A percentile compares a stretch with the other conserved stretches of the same genome.
Evolutionary conservation across 2,888 invertebrate species (phyloP).

Genomic region (Nematopogon swammerdamellus): DNA sequence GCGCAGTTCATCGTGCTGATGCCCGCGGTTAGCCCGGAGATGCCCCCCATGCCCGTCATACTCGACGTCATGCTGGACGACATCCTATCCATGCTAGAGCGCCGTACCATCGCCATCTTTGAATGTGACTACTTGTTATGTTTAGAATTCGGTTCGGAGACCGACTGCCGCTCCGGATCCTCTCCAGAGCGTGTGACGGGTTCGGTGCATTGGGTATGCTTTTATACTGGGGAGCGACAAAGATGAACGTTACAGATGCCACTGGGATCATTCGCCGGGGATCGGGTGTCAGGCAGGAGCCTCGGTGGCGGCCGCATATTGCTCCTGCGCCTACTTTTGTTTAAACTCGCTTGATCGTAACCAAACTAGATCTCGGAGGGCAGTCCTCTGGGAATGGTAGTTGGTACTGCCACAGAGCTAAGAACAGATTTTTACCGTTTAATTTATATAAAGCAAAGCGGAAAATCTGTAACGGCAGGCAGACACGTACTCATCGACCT

Average conservation of each 20-base stretch:
- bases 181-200: constrained; percentile 46
- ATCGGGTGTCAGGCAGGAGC: constrained; percentile 33
- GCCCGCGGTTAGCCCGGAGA: constrained; percentile 42
- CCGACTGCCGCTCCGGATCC: constrained; percentile 25
- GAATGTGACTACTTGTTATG: not conserved
- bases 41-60: constrained; percentile 51
- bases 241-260: not conserved
- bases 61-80: constrained; percentile 52
- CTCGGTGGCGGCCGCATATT: constrained; percentile 28
- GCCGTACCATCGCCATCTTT: constrained; percentile 39
- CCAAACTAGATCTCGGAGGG: constrained; percentile 3
- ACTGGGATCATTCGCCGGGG: constrained; percentile 33
- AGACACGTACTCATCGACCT: no score
- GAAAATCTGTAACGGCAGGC: no score
- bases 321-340: constrained; percentile 28
- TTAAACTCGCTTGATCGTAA: constrained; percentile 31
- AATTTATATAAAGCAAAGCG: no score
- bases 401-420: no score
- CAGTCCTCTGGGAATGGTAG: no score
- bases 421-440: no score
- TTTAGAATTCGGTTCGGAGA: not conserved
- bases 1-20: constrained; percentile 45
- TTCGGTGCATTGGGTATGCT: constrained; percentile 15
- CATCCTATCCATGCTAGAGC: constrained; percentile 51
- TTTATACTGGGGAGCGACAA: constrained; percentile 26